Percentiles rank a stretch among this genome's conserved stretches.
These are phyloP conservation scores for Scelioninae gen. 1 DNA, from an alignment of 2,888 invertebrate species.

Conservation along the genomic window DNA sequence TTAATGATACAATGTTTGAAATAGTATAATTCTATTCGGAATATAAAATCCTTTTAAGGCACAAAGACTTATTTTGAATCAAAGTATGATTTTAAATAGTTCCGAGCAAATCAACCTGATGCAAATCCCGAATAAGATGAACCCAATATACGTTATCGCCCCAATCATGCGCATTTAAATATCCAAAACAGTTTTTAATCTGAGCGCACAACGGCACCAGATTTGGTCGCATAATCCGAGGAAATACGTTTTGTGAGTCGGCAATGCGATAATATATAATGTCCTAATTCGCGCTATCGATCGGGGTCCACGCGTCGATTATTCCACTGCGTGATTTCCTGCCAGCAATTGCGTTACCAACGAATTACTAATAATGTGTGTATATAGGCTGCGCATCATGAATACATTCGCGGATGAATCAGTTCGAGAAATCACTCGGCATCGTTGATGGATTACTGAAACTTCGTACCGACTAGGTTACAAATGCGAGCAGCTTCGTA, in stretches of 20 bases:
- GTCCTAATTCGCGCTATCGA: constrained; percentile 45
- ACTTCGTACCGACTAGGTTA: constrained; percentile 64
- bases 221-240: constrained; percentile 28
- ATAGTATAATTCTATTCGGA: too few relatives aligned
- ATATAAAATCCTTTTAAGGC: too few relatives aligned
- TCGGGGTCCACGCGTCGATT: constrained; percentile 33
- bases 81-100: too few relatives aligned
- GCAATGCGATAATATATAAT: constrained; percentile 24
- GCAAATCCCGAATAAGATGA: too few relatives aligned
- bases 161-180: constrained; percentile 30
- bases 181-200: constrained; percentile 40
- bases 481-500: constrained; percentile 70
- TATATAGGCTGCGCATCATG: constrained; percentile 40
- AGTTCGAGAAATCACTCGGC: constrained; percentile 47
- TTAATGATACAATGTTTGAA: too few relatives aligned
- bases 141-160: constrained; percentile 1
- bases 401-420: constrained; percentile 48
- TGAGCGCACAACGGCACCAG: constrained; percentile 11
- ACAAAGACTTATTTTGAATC: too few relatives aligned
- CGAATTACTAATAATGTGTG: constrained; percentile 60
- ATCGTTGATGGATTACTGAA: constrained; percentile 71
- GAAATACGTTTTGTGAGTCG: constrained; percentile 24
- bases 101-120: too few relatives aligned
- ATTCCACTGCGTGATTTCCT: constrained; percentile 59
- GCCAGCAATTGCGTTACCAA: constrained; percentile 64